Base-by-base conservation (phyloP, 2,113 vertebrate genomes). In the Oreochromis niloticus region DNA sequence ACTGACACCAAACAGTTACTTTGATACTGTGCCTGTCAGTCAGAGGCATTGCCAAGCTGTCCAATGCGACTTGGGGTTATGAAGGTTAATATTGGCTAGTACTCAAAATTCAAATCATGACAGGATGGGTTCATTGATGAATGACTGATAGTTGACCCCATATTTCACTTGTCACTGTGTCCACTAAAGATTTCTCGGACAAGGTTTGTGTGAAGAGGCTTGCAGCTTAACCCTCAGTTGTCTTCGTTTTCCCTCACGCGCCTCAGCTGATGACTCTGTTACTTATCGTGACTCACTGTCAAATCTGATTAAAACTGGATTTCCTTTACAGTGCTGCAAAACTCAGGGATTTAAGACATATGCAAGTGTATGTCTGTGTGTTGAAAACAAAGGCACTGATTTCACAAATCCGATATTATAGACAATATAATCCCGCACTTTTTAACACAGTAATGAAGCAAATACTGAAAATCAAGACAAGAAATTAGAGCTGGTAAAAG, bases 101-200 rank as follows among this genome's bases (percentile, higher is more conserved):
- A 91, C 93, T 94, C 91, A 92, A 92, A 91, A 95, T 95, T 95
- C 92, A 96, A 91, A 94, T 84, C 87, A 89, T 94, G 94, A 95
- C 95, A 94, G 91, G 91, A 93, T 71, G 92, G 89, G 94, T 93
- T 93, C 90, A 94, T 92, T 94, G 95, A 94, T 93, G 91, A 96
- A 93, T 95, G 95, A 94, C 92, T 96, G 94, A 95, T 95, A 95
- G 94, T 90, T 94, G 94, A 94, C 93, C 94, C 91, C 91, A 94
- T 95, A 95, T 95, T 95, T 93, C 92, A 95, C 92, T 95, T 95
- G 95, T 95, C 92, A 94, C 63, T 91, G 93, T 92, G 89, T 91
- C 88, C 91, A 92, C 93, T 90, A 91, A 92, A 92, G 92, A 93
- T 87, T 87, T 80, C 84, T 90, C 73, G 80, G 93, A 95, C 91